Evolutionary conservation across 2,113 vertebrate species (phyloP), one percentile per base, ranked within the genome.

Genomic region (Sinocyclocheilus rhinocerous): DNA sequence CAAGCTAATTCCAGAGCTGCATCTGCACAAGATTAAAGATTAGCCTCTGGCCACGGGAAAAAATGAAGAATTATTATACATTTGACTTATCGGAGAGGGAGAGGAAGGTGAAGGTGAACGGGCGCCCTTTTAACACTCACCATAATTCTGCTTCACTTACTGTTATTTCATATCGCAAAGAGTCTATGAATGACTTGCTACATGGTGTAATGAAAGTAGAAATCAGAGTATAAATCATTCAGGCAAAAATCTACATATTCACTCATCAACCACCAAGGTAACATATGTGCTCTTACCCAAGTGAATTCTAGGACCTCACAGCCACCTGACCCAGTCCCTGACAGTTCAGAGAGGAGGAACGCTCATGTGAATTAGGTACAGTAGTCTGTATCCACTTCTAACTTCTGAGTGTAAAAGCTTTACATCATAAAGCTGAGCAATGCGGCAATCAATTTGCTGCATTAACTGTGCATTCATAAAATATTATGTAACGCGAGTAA

Each of bases 1-100:
- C 93, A 92, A 93, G 92, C 94, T 95, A 94, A 95, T 95, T 95
- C 93, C 95, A 94, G 92, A 93, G 90, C 91, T 91, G 92, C 92
- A 92, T 95, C 93, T 92, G 93, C 92, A 91, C 89, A 89, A 94
- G 93, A 95, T 95, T 94, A 93, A 91, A 94, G 94, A 95, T 95
- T 94, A 93, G 92, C 93, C 87, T 85, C 89, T 87, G 90, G 92
- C 90, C 85, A 82, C 77, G 26, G 52, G 20, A 18, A 76, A 78
- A 80, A 93, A 91, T 45, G 57, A 91, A 85, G 89, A 89, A 84
- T 93, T 33, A 33, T 92, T 92, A 93, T 91, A 93, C 87, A 93
- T 92, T 52, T 33, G 69, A 85, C 69, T 85, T 90, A 90, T 91
- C 91, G 3, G 89, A 90, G 91, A 90, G 81, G 87, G 89, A 90